Conservation (phyloP, 2,888 invertebrate species). For the Tenthredo scrophulariae region DNA sequence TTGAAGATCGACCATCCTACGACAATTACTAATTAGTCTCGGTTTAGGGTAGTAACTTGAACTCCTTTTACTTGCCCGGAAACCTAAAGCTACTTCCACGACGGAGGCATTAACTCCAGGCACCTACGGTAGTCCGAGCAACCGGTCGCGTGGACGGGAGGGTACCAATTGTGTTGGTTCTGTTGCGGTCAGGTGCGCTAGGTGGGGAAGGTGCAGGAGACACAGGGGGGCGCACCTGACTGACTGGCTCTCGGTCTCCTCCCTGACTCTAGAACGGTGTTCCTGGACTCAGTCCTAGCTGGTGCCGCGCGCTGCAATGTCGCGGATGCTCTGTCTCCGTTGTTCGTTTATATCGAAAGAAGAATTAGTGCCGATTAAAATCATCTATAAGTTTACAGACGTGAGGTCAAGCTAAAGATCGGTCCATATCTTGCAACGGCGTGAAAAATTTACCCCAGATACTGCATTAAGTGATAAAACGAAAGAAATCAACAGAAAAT, state of each 20-base stretch:
- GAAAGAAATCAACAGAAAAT: not conserved
- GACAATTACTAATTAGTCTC: not conserved
- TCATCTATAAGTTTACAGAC: not conserved
- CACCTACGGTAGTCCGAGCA: slow-evolving; percentile 47
- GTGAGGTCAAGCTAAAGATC: slow-evolving; percentile 10
- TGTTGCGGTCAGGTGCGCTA: slow-evolving; percentile 54
- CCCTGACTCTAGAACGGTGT: slow-evolving; percentile 41
- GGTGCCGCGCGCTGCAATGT: slow-evolving; percentile 49
- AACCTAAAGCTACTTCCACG: slow-evolving; percentile 11
- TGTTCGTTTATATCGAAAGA: not conserved
- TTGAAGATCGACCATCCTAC: not conserved
- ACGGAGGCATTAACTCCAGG: not conserved
- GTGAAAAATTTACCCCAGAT: not conserved
- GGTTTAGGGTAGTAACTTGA: not conserved
- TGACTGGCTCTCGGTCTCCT: slow-evolving; percentile 45
- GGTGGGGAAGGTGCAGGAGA: slow-evolving; percentile 48
- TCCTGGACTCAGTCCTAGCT: slow-evolving; percentile 52
- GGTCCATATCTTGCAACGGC: not conserved
- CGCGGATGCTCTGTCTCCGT: slow-evolving; percentile 35
- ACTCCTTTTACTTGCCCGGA: not conserved
- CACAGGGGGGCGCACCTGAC: slow-evolving; percentile 51
- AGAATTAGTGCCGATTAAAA: slow-evolving; percentile 5
- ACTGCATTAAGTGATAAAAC: not conserved
- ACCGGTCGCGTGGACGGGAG: slow-evolving; percentile 53
- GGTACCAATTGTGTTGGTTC: slow-evolving; percentile 53